Evolutionary conservation across 1,140 invertebrate species (phyloP).

Genomic region (Archivesica marissinica): DNA sequence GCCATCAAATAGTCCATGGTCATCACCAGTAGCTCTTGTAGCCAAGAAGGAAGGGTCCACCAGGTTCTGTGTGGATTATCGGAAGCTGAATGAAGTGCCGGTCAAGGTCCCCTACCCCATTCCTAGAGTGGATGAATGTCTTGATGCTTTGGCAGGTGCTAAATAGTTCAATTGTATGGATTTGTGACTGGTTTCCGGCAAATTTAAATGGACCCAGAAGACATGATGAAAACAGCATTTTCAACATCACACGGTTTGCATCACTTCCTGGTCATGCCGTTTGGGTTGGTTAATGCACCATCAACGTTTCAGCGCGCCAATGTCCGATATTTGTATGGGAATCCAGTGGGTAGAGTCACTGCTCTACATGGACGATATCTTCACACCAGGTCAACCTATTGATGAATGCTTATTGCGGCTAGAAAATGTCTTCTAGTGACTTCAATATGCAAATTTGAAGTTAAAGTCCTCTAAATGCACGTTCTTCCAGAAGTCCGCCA

Average conservation of each 20-base stretch:
- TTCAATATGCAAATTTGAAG: conserved; percentile 55
- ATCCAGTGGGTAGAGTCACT: neutral
- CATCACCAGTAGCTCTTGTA: conserved; percentile 71
- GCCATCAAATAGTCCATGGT: conserved; percentile 69
- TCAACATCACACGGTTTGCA: conserved; percentile 53
- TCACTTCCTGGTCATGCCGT: conserved; percentile 66
- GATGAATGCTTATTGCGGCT: conserved; percentile 6
- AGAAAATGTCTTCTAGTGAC: conserved; percentile 26
- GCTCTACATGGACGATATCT: conserved; percentile 51
- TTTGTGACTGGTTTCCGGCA: conserved; percentile 80
- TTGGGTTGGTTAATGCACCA: conserved; percentile 38
- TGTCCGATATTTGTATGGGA: conserved; percentile 17
- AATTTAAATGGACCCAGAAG: conserved; percentile 76
- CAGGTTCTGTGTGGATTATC: conserved; percentile 74
- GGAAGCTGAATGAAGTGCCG: conserved; percentile 71
- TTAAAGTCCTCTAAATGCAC: conserved; percentile 52
- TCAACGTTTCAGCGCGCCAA: conserved; percentile 50
- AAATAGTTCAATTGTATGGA: conserved; percentile 66
- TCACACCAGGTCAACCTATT: conserved; percentile 11
- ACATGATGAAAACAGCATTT: conserved; percentile 80
- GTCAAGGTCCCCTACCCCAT: conserved; percentile 67
- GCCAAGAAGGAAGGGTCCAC: conserved; percentile 70
- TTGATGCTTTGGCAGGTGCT: conserved; percentile 62
- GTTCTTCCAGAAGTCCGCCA: conserved; percentile 62
- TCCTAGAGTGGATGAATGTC: conserved; percentile 70